These are phyloP conservation scores for Potamarius usumacintae DNA, from an alignment of 2,113 vertebrate genomes.

Conservation along the genomic window DNA sequence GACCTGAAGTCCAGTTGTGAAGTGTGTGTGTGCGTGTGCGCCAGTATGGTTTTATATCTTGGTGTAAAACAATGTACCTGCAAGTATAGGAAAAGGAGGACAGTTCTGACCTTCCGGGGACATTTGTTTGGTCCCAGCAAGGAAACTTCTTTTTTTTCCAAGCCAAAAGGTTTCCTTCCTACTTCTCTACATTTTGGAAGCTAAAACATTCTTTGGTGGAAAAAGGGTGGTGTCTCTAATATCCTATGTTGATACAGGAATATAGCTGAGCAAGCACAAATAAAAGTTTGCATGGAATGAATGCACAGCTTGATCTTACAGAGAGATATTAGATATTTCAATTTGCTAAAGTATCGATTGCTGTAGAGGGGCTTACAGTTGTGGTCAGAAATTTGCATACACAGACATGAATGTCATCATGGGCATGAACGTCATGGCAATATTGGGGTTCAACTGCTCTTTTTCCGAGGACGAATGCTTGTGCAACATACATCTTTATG, in stretches of 20 bases:
- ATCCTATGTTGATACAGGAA: not conserved
- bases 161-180: not conserved
- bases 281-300: not conserved
- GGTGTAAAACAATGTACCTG: not conserved
- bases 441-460: too few relatives aligned
- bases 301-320: not conserved
- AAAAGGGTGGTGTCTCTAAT: not conserved
- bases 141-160: not conserved
- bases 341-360: not conserved
- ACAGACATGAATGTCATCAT: too few relatives aligned
- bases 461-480: too few relatives aligned
- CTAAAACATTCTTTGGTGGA: not conserved
- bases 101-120: not conserved
- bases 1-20: conserved; percentile 48
- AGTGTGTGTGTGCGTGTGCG: conserved; percentile 3
- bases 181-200: not conserved
- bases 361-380: too few relatives aligned
- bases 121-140: not conserved
- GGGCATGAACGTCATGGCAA: too few relatives aligned
- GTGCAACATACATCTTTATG: too few relatives aligned
- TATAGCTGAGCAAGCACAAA: not conserved
- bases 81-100: not conserved
- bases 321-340: not conserved
- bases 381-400: too few relatives aligned
- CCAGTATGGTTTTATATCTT: not conserved